These are phyloP conservation scores for Macaca nemestrina DNA, from an alignment of 2,113 vertebrate species.

Conservation along the genomic window DNA sequence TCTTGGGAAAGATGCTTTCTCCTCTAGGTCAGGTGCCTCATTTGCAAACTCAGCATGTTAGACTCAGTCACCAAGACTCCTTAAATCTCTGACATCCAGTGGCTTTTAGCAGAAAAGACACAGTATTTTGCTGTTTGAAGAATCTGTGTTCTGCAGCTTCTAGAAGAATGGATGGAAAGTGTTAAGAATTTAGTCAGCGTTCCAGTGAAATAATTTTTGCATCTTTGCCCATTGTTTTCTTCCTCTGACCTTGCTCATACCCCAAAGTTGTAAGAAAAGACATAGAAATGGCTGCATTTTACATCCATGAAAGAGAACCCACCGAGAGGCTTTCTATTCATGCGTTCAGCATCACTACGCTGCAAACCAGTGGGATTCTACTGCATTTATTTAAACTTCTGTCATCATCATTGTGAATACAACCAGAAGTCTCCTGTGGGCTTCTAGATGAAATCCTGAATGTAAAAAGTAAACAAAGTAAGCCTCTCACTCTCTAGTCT, in stretches of 20 bases:
- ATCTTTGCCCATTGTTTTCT: background rate
- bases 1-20: background rate
- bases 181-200: background rate
- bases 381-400: slow-evolving; percentile 68
- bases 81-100: background rate
- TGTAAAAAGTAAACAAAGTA: slow-evolving; percentile 61
- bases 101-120: background rate
- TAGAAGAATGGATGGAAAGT: background rate
- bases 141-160: background rate
- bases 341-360: slow-evolving; percentile 35
- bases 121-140: background rate
- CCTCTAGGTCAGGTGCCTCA: background rate
- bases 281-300: background rate
- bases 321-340: slow-evolving; percentile 34
- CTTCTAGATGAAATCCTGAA: slow-evolving; percentile 55
- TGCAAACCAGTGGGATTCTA: background rate
- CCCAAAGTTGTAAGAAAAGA: background rate
- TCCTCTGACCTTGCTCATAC: background rate
- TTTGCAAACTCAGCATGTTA: slow-evolving; percentile 45
- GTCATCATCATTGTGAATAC: slow-evolving; percentile 48
- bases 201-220: background rate
- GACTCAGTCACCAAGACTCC: background rate
- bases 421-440: slow-evolving; percentile 26
- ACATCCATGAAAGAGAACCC: background rate
- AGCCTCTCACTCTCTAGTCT: slow-evolving; percentile 49